Base-by-base conservation (phyloP, 2,797 vertebrate species). In the Thamnophis elegans region DNA sequence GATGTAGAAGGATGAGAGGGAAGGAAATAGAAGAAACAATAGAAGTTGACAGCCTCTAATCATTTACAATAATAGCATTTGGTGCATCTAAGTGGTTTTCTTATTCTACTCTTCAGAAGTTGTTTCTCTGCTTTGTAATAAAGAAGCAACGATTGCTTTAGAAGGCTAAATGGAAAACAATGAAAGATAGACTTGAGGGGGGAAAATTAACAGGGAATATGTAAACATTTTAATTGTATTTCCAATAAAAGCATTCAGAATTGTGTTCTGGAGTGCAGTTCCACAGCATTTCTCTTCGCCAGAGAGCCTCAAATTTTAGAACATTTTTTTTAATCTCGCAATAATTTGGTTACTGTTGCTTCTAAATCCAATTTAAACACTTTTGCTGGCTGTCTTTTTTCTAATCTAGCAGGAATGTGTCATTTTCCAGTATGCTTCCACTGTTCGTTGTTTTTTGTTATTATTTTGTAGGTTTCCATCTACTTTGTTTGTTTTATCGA, bases 111-210 rank as follows among this genome's bases (percentile, higher is more conserved):
- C 60, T 42, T 95, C 95, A 11, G 1, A 65, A 95, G 92, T 92
- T 95, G 94, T 95, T 94, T 94, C 26, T 18, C 82, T 78, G 91
- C 88, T 86, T 96, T 92, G 86, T 93, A 96, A 95, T 96, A 95
- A 97, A 96, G 95, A 96, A 96, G 95, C 90, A 95, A 95, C 94
- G 85, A 96, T 91, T 96, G 95, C 85, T 96, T 97, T 95, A 86
- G 89, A 96, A 94, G 92, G 93, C 95, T 97, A 92, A 96, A 95
- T 95, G 93, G 94, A 90, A 96, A 96, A 95, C 56, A 85, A 82
- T 62, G 56, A 93, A 85, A 65, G 51, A 88, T 88, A 58, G 20
- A 82, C 14, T 20, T 54, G 26, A 87, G 54, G 53, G 28, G 28
- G 60, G n/a, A 62, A 54, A 59, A 28, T 25, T 22, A 59, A 36